Conservation (phyloP, 37 sponge, comb jelly and placozoan species). For the Beroe ovata region DNA sequence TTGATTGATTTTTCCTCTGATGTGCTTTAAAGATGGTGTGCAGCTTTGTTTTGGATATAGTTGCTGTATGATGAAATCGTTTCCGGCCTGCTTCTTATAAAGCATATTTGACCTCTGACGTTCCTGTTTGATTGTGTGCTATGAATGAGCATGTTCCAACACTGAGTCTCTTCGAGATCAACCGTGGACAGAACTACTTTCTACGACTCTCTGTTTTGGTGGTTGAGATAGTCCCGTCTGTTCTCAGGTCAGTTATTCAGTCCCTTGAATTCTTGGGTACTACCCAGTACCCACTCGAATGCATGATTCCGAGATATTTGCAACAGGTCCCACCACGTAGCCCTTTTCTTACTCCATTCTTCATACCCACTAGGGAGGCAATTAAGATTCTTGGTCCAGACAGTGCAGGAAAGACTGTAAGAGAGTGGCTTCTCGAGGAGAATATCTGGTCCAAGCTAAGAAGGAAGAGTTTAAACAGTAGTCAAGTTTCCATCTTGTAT, state of each 20-base stretch:
- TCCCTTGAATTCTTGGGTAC: too few species aligned
- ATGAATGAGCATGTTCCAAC: background rate
- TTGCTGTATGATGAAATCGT: too few species aligned
- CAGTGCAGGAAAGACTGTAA: background rate
- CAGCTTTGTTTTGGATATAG: too few species aligned
- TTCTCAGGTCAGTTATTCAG: slow-evolving; percentile 6
- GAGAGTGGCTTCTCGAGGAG: background rate
- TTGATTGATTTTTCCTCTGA: too few species aligned
- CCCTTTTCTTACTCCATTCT: background rate
- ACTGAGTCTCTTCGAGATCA: slow-evolving; percentile 34
- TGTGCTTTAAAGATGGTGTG: too few species aligned
- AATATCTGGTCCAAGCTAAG: background rate
- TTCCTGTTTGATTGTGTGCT: too few species aligned
- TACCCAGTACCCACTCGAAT: too few species aligned
- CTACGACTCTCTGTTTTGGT: slow-evolving; percentile 24
- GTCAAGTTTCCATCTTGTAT: slow-evolving; percentile 21
- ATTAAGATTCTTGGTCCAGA: slow-evolving; percentile 31
- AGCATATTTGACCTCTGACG: too few species aligned
- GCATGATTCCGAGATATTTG: too few species aligned
- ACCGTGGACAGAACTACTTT: slow-evolving; percentile 59
- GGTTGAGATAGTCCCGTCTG: slow-evolving; percentile 51
- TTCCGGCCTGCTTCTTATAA: too few species aligned
- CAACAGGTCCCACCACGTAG: background rate
- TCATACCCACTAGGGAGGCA: slow-evolving; percentile 16
- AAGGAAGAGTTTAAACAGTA: background rate